Conservation (phyloP, 2,113 vertebrate genomes). For the Picathartes gymnocephalus region DNA sequence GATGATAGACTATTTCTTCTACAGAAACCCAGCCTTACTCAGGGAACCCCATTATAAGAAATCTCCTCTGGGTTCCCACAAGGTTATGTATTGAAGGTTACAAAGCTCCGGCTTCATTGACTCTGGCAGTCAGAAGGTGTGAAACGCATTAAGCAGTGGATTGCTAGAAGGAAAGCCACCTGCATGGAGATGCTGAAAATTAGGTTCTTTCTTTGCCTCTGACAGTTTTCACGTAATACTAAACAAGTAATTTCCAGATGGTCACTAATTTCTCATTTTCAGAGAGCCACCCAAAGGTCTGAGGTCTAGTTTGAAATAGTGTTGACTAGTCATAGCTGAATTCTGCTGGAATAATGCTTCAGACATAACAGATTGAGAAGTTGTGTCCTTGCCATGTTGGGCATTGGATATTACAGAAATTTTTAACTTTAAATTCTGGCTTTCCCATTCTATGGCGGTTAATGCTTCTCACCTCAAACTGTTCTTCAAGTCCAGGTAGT, state of each 20-base stretch:
- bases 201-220: background rate
- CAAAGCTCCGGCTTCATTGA: constrained; percentile 6
- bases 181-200: background rate
- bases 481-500: background rate
- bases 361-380: background rate
- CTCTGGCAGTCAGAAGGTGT: background rate
- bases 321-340: background rate
- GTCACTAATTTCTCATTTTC: background rate
- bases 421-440: background rate
- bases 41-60: background rate
- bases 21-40: background rate
- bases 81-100: background rate
- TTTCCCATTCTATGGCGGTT: background rate
- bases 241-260: background rate
- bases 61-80: constrained; percentile 22
- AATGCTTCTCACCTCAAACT: background rate
- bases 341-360: background rate
- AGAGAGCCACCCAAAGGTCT: background rate
- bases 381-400: background rate
- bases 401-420: background rate
- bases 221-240: background rate
- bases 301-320: background rate
- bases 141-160: background rate
- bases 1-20: background rate
- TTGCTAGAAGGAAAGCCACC: constrained; percentile 19